Conservation (phyloP, 2,113 vertebrate genomes). For the Canis aureus region DNA sequence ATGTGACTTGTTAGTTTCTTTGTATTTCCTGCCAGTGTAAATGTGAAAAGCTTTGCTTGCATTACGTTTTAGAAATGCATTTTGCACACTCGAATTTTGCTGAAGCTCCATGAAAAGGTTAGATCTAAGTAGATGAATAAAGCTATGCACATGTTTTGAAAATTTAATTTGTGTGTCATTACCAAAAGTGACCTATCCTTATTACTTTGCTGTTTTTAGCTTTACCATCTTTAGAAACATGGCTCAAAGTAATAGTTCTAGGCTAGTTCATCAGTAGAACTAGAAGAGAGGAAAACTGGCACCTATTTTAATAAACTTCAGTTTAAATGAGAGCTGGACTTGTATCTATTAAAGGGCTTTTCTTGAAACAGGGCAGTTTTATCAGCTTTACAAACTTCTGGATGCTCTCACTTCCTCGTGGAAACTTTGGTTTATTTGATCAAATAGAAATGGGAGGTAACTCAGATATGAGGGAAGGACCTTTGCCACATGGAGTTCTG, state of each 20-base stretch:
- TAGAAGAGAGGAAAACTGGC: conserved; percentile 83
- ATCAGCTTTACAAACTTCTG: conserved; percentile 63
- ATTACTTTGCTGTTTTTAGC: conserved; percentile 84
- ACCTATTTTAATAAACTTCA: conserved; percentile 81
- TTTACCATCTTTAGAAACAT: conserved; percentile 83
- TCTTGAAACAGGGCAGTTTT: conserved; percentile 70
- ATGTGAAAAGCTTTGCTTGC: conserved; percentile 89
- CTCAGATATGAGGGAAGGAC: conserved; percentile 60
- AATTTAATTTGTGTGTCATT: conserved; percentile 90
- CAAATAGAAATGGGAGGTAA: conserved; percentile 58
- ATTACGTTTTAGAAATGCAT: conserved; percentile 89
- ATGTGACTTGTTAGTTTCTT: conserved; percentile 85
- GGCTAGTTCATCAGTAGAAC: conserved; percentile 78
- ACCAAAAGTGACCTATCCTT: conserved; percentile 87
- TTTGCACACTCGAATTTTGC: conserved; percentile 88
- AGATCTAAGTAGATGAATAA: conserved; percentile 89
- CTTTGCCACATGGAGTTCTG: conserved; percentile 57
- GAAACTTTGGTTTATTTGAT: conserved; percentile 60
- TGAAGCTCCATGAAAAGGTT: conserved; percentile 87
- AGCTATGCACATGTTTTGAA: conserved; percentile 91
- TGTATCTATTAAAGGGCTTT: conserved; percentile 77
- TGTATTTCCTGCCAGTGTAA: conserved; percentile 86
- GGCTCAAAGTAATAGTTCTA: conserved; percentile 82
- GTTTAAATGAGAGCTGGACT: conserved; percentile 70
- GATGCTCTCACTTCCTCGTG: conserved; percentile 61